A percentile compares a stretch with the other conserved stretches of the same genome.
Evolutionary conservation across 2,113 vertebrate species (phyloP).

Genomic region (Pagrus major): DNA sequence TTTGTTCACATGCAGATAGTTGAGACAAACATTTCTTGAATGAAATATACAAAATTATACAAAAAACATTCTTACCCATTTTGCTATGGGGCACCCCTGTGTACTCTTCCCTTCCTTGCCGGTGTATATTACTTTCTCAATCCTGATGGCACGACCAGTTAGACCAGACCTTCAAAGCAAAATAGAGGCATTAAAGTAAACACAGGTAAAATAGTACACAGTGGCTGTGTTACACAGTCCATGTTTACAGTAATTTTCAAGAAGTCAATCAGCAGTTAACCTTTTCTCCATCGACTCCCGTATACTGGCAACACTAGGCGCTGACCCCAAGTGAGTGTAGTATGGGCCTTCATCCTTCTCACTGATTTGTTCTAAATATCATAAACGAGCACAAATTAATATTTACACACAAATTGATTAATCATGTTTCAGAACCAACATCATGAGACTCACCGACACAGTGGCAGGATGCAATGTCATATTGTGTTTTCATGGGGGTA

Average conservation of each 20-base stretch:
- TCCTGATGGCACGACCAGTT: slow-evolving; percentile 93
- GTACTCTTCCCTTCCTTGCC: slow-evolving; percentile 99
- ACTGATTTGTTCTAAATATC: slow-evolving; percentile 93
- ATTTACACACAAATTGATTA: slow-evolving; percentile 11
- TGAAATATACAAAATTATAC: not conserved
- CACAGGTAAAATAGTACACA: not conserved
- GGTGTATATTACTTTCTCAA: slow-evolving; percentile 96
- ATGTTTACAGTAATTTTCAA: slow-evolving; percentile 75
- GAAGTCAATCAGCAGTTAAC: slow-evolving; percentile 82
- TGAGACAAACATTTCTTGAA: slow-evolving; percentile 11
- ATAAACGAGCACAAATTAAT: slow-evolving; percentile 35
- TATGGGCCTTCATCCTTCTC: slow-evolving; percentile 99
- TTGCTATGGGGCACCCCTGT: slow-evolving; percentile 98
- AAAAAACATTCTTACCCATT: slow-evolving; percentile 91
- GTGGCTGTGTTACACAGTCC: slow-evolving; percentile 40
- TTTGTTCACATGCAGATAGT: not conserved
- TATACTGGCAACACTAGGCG: slow-evolving; percentile 93
- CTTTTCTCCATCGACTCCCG: slow-evolving; percentile 96
- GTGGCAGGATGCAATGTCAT: slow-evolving; percentile 96
- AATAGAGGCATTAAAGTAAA: slow-evolving; percentile 28
- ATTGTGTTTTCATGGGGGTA: slow-evolving; percentile 96
- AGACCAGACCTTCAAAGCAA: slow-evolving; percentile 89
- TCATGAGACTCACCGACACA: slow-evolving; percentile 91
- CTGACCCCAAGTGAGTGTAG: slow-evolving; percentile 98
- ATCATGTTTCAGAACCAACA: slow-evolving; percentile 6